Evolutionary conservation across 2,113 vertebrate genomes (phyloP).

Genomic region (Camelus bactrianus): DNA sequence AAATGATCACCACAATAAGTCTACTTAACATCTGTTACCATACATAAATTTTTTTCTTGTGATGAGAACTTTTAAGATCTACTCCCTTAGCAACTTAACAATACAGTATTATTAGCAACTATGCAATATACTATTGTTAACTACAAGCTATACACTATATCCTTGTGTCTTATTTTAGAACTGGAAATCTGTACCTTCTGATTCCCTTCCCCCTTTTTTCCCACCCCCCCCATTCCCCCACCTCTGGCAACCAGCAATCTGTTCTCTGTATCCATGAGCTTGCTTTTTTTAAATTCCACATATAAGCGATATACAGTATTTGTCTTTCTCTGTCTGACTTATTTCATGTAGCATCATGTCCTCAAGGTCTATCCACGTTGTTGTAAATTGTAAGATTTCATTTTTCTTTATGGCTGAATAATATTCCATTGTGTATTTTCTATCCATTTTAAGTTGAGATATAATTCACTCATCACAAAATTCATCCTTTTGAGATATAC

Average conservation of each 20-base stretch:
- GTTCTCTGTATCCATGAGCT: background rate
- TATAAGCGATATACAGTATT: background rate
- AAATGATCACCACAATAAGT: background rate
- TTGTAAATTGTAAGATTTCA: background rate
- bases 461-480: constrained; percentile 2
- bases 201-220: background rate
- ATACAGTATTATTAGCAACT: background rate
- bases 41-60: background rate
- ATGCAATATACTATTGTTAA: background rate
- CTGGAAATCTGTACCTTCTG: background rate
- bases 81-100: background rate
- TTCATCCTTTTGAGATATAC: background rate
- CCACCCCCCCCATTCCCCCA: background rate
- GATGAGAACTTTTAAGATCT: background rate
- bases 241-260: background rate
- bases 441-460: constrained; percentile 13
- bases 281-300: background rate
- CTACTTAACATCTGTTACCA: background rate
- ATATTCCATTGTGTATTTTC: background rate
- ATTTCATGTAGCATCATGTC: background rate
- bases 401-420: background rate
- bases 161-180: background rate
- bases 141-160: background rate
- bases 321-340: background rate
- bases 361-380: background rate